phyloP scores from a whole-genome alignment of 2,797 vertebrate genomes.

The Poeciliopsis turneri region DNA sequence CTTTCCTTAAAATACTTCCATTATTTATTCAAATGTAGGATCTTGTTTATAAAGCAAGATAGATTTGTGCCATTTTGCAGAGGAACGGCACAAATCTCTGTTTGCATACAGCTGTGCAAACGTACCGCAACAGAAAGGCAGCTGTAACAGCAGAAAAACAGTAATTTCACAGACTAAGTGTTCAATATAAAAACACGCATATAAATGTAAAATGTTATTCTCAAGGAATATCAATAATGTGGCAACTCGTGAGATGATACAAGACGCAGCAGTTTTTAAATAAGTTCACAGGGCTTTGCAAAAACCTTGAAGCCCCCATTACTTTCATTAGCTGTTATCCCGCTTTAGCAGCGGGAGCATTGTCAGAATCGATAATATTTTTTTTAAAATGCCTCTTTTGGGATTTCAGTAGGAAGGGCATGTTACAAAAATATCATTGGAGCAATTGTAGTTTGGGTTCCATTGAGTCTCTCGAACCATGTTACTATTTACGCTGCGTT shows the following conservation, averaged over 20 bases:
- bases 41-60: too few species aligned
- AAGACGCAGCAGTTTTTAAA: background rate
- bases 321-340: background rate
- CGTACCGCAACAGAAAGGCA: background rate
- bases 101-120: background rate
- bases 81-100: background rate
- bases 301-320: background rate
- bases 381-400: background rate
- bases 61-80: background rate
- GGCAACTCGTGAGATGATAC: background rate
- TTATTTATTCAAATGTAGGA: too few species aligned
- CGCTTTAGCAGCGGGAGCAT: slow-evolving; percentile 2
- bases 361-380: background rate
- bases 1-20: too few species aligned
- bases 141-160: background rate
- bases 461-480: background rate
- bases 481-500: background rate
- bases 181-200: background rate
- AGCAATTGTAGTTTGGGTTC: background rate
- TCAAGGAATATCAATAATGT: background rate
- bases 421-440: background rate
- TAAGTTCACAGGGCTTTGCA: background rate
- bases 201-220: background rate
- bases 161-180: background rate
- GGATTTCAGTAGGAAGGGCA: background rate